phyloP scores from a whole-genome alignment of 2,888 invertebrate species.

The Hartigia nigra region DNA sequence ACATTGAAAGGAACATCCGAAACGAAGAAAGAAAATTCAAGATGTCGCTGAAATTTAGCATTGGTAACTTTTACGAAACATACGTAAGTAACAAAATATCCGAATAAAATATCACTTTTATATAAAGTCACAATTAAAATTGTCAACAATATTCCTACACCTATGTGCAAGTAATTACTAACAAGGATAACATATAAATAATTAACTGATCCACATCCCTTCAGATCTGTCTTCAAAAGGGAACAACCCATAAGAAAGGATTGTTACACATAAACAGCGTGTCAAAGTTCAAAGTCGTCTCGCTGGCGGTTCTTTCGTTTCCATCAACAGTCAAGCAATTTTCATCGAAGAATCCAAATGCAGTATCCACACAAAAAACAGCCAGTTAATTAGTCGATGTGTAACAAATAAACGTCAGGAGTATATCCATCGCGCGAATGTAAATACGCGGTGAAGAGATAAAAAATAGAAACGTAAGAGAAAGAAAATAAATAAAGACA shows the following conservation, averaged over 20 bases:
- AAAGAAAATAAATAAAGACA: background rate
- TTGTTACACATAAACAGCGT: background rate
- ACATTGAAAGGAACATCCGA: background rate
- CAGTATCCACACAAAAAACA: background rate
- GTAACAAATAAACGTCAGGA: background rate
- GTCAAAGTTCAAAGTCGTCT: background rate
- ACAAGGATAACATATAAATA: background rate
- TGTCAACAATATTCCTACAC: background rate
- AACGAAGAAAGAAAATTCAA: conserved; percentile 5
- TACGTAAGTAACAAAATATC: conserved; percentile 52
- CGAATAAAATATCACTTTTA: background rate
- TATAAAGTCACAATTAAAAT: background rate
- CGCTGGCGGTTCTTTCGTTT: background rate
- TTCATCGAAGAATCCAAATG: background rate
- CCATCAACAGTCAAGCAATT: background rate
- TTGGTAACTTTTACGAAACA: conserved; percentile 60
- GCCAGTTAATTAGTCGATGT: background rate
- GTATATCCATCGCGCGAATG: background rate
- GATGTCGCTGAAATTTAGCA: conserved; percentile 60
- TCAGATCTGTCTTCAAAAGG: background rate
- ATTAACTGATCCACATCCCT: background rate
- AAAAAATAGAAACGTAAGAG: background rate
- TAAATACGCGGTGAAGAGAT: background rate
- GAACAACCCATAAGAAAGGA: background rate
- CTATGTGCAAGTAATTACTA: background rate